These are phyloP conservation scores for Thysanoteuthis rhombus DNA, from an alignment of 2,888 invertebrate genomes.

Conservation along the genomic window DNA sequence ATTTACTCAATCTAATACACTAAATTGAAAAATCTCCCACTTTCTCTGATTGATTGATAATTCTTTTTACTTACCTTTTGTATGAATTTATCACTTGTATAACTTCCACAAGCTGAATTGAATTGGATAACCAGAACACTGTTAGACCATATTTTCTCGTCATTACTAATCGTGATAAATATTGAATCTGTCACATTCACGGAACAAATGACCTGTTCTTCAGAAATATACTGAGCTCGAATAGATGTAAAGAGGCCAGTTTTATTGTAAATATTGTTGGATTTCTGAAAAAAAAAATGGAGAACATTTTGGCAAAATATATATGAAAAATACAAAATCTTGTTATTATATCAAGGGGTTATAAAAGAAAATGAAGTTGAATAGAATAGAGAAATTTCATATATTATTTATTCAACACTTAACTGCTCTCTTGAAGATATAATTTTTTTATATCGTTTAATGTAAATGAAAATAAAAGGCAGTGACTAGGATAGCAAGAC, in stretches of 20 bases:
- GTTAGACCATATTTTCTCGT: slow-evolving; percentile 36
- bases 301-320: background rate
- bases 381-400: too few relatives aligned
- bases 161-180: slow-evolving; percentile 42
- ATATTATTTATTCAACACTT: too few relatives aligned
- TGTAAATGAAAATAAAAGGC: too few relatives aligned
- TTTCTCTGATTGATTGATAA: too few relatives aligned
- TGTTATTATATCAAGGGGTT: too few relatives aligned
- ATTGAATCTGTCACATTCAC: background rate
- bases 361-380: too few relatives aligned
- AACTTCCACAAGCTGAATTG: slow-evolving; percentile 44
- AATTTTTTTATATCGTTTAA: too few relatives aligned
- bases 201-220: background rate
- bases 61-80: slow-evolving; percentile 32
- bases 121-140: slow-evolving; percentile 38
- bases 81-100: slow-evolving; percentile 37
- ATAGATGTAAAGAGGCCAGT: background rate
- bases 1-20: too few relatives aligned
- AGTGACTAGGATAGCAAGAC: too few relatives aligned
- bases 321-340: too few relatives aligned
- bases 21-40: too few relatives aligned
- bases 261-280: background rate
- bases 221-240: background rate
- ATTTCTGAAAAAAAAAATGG: slow-evolving; percentile 14
- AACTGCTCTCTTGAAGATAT: too few relatives aligned